A percentile compares a stretch with the other conserved stretches of the same genome.
Conservation (phyloP, 2,888 invertebrate species). For the Odontomyia ornata region DNA sequence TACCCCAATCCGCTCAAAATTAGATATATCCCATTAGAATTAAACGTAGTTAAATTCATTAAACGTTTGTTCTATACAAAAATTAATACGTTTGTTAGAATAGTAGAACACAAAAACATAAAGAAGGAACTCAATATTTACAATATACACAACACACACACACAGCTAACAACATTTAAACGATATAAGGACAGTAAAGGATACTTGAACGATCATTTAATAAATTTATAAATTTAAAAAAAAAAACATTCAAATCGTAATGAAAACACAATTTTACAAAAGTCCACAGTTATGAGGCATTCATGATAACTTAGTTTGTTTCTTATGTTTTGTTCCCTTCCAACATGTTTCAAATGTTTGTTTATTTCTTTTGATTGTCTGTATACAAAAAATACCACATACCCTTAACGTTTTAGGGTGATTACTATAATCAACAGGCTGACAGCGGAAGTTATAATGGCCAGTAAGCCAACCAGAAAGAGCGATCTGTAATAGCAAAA, state of each 20-base stretch:
- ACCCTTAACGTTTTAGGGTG: conserved; percentile 91
- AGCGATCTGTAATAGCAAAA: conserved; percentile 74
- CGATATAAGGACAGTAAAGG: no score
- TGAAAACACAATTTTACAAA: not conserved
- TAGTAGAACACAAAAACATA: no score
- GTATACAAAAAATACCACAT: conserved; percentile 61
- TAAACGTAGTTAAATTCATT: no score
- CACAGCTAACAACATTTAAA: no score
- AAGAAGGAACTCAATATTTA: no score
- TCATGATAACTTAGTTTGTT: not conserved
- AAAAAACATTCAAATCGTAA: conserved; percentile 25
- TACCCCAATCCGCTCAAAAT: no score
- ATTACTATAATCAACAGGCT: conserved; percentile 95
- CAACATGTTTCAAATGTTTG: not conserved
- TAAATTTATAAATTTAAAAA: conserved; percentile 31
- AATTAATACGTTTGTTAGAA: no score
- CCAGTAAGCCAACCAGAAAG: conserved; percentile 94
- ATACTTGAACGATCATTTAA: no score
- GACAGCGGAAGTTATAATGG: conserved; percentile 94
- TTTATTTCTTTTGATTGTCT: not conserved
- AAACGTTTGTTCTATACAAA: no score
- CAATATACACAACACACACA: no score
- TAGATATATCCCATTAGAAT: no score
- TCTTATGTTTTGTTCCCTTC: not conserved
- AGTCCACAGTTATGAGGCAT: conserved; percentile 17